Base-by-base conservation (phyloP, 2,888 invertebrate genomes). In the Drosophila limbata region DNA sequence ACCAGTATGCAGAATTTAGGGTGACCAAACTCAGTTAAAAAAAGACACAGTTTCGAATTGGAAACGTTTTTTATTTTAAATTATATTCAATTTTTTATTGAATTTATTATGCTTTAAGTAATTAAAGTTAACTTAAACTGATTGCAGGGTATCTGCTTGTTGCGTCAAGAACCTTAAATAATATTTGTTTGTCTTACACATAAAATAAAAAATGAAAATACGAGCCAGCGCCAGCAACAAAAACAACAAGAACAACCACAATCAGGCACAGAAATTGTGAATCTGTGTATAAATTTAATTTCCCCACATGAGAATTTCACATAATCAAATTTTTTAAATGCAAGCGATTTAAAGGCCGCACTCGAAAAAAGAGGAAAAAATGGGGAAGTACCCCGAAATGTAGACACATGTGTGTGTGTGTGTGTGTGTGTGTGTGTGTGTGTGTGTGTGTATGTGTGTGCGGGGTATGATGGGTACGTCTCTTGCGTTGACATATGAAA, bases 241-340 rank as follows among this genome's bases (percentile, higher is more conserved):
- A 47, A 73, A 59, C 62, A 77, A 72, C 25, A 25, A 25, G 2
- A 28, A 28, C 28, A 28, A 28, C 28, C 28, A 61, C 60, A 59
- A 65, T 37, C 63, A 52, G 59, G 62, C 75, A 56, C 48, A 50
- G 65, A 78, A 71, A 80, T 72, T 68, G 70, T 83, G 86, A 84
- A 86, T 84, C 88, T 86, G 81, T 81, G 86, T 83, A 73, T 70
- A 84, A 88, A 88, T 81, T 84, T 83, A 88, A 84, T 84, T 84
- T 84, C 67, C 60, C 80, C 65, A 68, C 69, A 77, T 64, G 78
- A 86, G 84, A 81, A 81, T 78, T 81, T 85, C 80, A 85, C 79
- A 86, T 85, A 87, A 89, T 87, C 87, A 85, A 87, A 87, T 85
- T 88, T 78, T 81, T 85, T 89, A 87, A 88, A 87, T 81, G 84